These are phyloP conservation scores for Chaetodon auriga DNA, from an alignment of 2,113 vertebrate genomes.

Conservation along the genomic window DNA sequence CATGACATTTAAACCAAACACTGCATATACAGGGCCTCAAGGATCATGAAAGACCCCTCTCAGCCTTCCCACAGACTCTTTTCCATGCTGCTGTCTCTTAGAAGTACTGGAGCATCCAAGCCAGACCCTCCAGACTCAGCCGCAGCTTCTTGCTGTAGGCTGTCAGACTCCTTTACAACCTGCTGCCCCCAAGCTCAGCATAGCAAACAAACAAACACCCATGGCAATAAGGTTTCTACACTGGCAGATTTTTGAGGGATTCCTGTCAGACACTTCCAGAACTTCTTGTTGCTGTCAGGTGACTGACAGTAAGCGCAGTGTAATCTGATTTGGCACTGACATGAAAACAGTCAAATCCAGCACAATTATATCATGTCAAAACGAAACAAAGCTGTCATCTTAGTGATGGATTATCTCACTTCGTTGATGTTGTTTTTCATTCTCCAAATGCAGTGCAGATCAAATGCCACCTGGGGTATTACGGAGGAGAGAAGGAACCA, in stretches of 20 bases:
- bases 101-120: background rate
- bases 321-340: background rate
- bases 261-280: background rate
- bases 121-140: background rate
- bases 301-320: background rate
- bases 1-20: no score
- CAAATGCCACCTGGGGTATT: background rate
- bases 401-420: slow-evolving; percentile 11
- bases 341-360: slow-evolving; percentile 5
- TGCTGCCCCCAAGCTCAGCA: background rate
- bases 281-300: background rate
- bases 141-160: background rate
- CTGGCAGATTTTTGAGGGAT: background rate
- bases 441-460: background rate
- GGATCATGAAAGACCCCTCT: no score
- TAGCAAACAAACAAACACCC: background rate
- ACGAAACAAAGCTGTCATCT: slow-evolving; percentile 1
- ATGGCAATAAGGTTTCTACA: background rate
- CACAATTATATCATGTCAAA: background rate
- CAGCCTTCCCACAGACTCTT: background rate
- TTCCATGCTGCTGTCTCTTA: background rate
- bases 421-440: background rate
- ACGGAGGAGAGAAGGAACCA: background rate
- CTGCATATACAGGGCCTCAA: background rate
- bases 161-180: background rate